Base-by-base conservation (phyloP, 2,113 vertebrate species). In the Pitta sordida region DNA sequence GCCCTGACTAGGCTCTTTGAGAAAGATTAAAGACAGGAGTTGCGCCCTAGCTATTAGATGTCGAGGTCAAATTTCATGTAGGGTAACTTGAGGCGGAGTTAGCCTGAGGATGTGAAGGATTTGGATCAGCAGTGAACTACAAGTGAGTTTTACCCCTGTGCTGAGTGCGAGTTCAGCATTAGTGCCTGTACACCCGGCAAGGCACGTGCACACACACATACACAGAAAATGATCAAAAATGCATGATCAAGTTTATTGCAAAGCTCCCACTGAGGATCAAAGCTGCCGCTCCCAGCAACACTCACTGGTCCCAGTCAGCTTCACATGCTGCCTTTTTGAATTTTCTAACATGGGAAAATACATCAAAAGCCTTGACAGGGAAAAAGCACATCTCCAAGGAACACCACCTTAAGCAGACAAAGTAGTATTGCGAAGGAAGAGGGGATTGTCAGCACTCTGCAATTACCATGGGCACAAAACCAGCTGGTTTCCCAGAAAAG, bases 161-260 rank as follows among this genome's bases (percentile, higher is more conserved):
- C 71, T 46, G 59, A 69, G 44, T 9, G 44, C 58, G 85, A 75
- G 64, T 65, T 74, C 56, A 55, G 88, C 27, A 90, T 76, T 15
- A 67, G 68, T 56, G 94, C 86, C 83, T 73, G 82, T 2, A 27
- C 12, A 10, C 39, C 53, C 55, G 60, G 65, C 48, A 44, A 80
- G 58, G 78, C 23, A 5, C 5, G 1, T 30, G 10, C 30, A 4
- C 41, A 11, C 1, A 3, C 2, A 3, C 32, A 32, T 58, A 44
- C 69, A 65, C 27, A 81, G 43, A 51, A 62, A 75, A 80, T 29
- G 63, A 93, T 91, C 89, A 94, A 93, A 92, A 91, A 96, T 79
- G 41, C 81, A 91, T 76, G 56, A 92, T 68, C 43, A 41, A 81
- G 30, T 75, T 83, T 56, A 88, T 41, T 53, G 65, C 91, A 89